A percentile compares a stretch with the other conserved stretches of the same genome.
These are phyloP conservation scores for Drosophila oshimai DNA, from an alignment of 1,140 invertebrate species.

Conservation along the genomic window DNA sequence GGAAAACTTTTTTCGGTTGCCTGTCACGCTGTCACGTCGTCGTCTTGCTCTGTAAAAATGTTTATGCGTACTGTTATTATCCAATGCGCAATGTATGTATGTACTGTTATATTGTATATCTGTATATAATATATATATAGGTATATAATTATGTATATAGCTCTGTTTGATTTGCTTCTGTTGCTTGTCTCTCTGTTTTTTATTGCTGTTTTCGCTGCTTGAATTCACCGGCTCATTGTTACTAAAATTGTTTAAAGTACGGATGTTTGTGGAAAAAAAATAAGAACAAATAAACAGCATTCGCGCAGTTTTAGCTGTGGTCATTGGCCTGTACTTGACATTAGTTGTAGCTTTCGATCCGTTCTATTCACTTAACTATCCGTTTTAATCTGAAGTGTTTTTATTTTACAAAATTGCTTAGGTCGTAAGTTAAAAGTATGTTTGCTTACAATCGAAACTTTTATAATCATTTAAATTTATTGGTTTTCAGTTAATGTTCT, in stretches of 20 bases:
- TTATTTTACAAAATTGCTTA: conserved; percentile 82
- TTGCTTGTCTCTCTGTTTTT: conserved; percentile 61
- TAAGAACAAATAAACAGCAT: neutral
- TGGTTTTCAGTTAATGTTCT: conserved; percentile 32
- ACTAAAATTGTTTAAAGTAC: neutral
- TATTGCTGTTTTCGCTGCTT: conserved; percentile 19
- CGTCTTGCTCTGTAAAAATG: conserved; percentile 69
- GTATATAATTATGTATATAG: conserved; percentile 76
- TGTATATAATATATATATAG: conserved; percentile 66
- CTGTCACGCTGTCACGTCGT: conserved; percentile 25
- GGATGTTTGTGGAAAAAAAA: conserved; percentile 3
- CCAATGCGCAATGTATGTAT: conserved; percentile 48
- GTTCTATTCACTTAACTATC: conserved; percentile 52
- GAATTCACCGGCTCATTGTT: neutral
- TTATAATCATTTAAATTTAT: conserved; percentile 69
- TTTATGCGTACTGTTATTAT: conserved; percentile 53
- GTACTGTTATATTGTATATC: conserved; percentile 69
- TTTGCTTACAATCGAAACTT: conserved; percentile 74
- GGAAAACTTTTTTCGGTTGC: conserved; percentile 77
- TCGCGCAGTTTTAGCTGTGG: conserved; percentile 13
- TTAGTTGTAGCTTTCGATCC: conserved; percentile 40
- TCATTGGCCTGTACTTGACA: conserved; percentile 29
- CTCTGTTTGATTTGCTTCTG: conserved; percentile 80
- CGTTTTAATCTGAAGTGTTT: conserved; percentile 65
- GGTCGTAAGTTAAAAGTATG: conserved; percentile 73